Evolutionary conservation across 1,140 invertebrate genomes (phyloP).

Genomic region (Cotesia chilonis): DNA sequence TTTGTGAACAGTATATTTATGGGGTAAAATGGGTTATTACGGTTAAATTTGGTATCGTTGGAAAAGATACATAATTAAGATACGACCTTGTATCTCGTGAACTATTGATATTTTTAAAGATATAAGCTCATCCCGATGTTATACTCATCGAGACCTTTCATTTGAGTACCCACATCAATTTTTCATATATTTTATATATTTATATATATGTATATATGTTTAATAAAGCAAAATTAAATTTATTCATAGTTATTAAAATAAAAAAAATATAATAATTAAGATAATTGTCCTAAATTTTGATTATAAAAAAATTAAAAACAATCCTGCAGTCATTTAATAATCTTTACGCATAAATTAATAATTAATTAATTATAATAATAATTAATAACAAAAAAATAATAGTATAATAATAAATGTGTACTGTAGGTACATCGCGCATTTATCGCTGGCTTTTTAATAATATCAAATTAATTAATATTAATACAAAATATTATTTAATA

Average conservation of each 20-base stretch:
- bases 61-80: too few species aligned
- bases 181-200: too few species aligned
- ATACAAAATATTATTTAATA: constrained; percentile 1
- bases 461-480: constrained; percentile 9
- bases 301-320: constrained; percentile 18
- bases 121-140: too few species aligned
- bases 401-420: constrained; percentile 24
- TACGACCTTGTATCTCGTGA: too few species aligned
- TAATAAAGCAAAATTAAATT: too few species aligned
- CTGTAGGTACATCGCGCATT: constrained; percentile 18
- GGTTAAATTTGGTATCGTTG: too few species aligned
- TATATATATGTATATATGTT: too few species aligned
- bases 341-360: constrained; percentile 28
- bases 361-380: constrained; percentile 18
- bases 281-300: constrained; percentile 25
- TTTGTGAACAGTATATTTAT: too few species aligned
- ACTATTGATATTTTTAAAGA: too few species aligned
- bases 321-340: constrained; percentile 35
- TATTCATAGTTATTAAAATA: not conserved
- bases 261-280: constrained; percentile 3
- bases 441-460: constrained; percentile 25
- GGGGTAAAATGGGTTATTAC: too few species aligned
- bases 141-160: too few species aligned
- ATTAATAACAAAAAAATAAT: constrained; percentile 18
- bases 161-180: too few species aligned